Evolutionary conservation across 1,140 invertebrate genomes (phyloP), one percentile per base, ranked within the genome.

Genomic region (Chelonus insularis): DNA sequence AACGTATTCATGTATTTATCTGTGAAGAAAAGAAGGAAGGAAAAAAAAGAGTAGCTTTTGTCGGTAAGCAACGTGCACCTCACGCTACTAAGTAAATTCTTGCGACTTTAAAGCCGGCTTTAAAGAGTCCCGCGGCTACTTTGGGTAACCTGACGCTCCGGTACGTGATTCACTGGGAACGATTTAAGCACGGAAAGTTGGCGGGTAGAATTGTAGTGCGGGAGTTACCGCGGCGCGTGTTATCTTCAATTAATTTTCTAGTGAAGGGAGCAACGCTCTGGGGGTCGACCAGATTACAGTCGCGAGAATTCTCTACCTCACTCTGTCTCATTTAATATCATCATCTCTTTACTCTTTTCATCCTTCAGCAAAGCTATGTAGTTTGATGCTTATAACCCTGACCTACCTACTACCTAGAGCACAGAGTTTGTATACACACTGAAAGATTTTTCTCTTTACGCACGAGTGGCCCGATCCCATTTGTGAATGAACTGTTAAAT

Each of bases 211-310:
- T 29, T 29, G 25, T n/a, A 18, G 48, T 51, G 21, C 29, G 18
- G 11, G 18, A 48, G 29, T 32, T 23, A 18, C 52, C 52, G 18
- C 18, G 36, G 52, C 32, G 34, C 18, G 34, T 55, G 52, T 39
- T 55, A 55, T 55, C 36, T 55, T 55, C 34, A 55, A 55, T 55
- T 55, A 55, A 55, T 55, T 55, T 52, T 32, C 50, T 52, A 52
- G 21, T 32, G 25, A 34, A 52, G 25, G 36, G 52, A 39, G 16
- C 52, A 39, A 55, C 52, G 52, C 16, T 39, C 36, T 12, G 34
- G 7, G 29, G 23, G 23, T 11, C 16, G 41, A 9, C 16, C 12
- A 18, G 16, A 43, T 18, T 43, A 43, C 41, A 43, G 41, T 43
- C 41, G 18, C 41, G 16, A 43, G 16, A 43, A n/a, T n/a, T n/a